Percentiles rank a stretch among this genome's conserved stretches.
Evolutionary conservation across 37 sponge, comb jelly and placozoan genomes (phyloP).

Genomic region (Theonella swinhoei): DNA sequence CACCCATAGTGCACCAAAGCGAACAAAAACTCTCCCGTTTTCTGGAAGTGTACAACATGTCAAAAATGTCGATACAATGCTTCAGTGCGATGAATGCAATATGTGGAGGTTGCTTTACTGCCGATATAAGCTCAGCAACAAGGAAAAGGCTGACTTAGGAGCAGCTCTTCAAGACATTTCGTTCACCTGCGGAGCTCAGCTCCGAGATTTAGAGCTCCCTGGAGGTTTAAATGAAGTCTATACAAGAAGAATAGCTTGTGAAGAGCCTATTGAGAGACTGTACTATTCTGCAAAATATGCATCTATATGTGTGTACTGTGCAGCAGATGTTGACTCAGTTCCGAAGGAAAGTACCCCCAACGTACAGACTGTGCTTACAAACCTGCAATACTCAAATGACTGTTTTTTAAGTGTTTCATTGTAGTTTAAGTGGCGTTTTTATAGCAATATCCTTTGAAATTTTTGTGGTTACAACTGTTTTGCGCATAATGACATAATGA

Average conservation of each 20-base stretch:
- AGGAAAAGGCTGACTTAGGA: constrained; percentile 6
- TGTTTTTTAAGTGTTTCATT: not conserved
- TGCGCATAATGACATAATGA: too few relatives aligned
- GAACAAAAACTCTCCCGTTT: constrained; percentile 26
- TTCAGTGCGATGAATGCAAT: constrained; percentile 33
- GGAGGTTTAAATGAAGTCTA: not conserved
- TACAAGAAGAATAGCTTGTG: constrained; percentile 3
- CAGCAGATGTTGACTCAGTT: not conserved
- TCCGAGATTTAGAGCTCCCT: constrained; percentile 18
- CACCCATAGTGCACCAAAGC: not conserved
- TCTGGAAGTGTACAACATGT: constrained; percentile 15
- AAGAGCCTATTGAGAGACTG: constrained; percentile 13
- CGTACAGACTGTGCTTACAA: not conserved
- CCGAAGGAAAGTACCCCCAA: constrained; percentile 16
- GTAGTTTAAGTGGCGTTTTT: too few relatives aligned
- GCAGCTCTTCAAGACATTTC: too few relatives aligned
- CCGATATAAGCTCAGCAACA: not conserved
- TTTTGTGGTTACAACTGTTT: too few relatives aligned
- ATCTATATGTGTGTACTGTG: constrained; percentile 20
- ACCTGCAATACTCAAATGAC: not conserved
- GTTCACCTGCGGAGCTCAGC: not conserved
- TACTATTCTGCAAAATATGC: constrained; percentile 15
- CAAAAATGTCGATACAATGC: constrained; percentile 25
- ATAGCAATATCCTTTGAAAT: too few relatives aligned
- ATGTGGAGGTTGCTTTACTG: constrained; percentile 19